These are phyloP conservation scores for Chymomyza procnemis DNA, from an alignment of 2,888 invertebrate genomes.

Conservation along the genomic window DNA sequence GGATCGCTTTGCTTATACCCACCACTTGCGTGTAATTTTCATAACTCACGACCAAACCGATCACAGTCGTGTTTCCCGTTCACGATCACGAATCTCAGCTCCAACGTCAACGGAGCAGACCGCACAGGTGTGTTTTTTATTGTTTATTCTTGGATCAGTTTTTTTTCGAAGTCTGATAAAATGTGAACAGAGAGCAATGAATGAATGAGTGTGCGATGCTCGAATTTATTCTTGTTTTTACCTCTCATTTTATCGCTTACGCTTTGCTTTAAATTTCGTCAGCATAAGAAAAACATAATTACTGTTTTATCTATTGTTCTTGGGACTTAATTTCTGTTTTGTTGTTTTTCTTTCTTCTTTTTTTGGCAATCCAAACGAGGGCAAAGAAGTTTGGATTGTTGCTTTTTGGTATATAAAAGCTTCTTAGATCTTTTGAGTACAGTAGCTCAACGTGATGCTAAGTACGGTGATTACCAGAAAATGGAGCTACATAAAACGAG, in stretches of 20 bases:
- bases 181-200: slow-evolving; percentile 10
- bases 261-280: slow-evolving; percentile 17
- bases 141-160: not conserved
- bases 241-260: slow-evolving; percentile 10
- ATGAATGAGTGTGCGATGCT: slow-evolving; percentile 5
- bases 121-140: slow-evolving; percentile 4
- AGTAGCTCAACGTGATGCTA: not conserved
- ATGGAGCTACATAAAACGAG: not conserved
- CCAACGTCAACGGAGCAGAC: not conserved
- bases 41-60: not conserved
- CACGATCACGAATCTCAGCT: not conserved
- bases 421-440: not conserved
- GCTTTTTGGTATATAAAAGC: not conserved
- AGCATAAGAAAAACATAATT: slow-evolving; percentile 44
- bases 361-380: slow-evolving; percentile 32
- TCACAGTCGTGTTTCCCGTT: not conserved
- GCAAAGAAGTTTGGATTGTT: not conserved
- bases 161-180: slow-evolving; percentile 24
- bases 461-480: not conserved
- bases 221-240: slow-evolving; percentile 8
- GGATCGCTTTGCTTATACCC: too few relatives aligned
- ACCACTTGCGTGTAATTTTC: too few relatives aligned
- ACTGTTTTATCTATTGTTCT: slow-evolving; percentile 40
- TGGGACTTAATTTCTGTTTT: not conserved
- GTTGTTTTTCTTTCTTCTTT: too few relatives aligned